Percentiles rank a stretch among this genome's conserved stretches.
phyloP scores from a whole-genome alignment of 2,113 vertebrate species.

The Hystrix brachyura region DNA sequence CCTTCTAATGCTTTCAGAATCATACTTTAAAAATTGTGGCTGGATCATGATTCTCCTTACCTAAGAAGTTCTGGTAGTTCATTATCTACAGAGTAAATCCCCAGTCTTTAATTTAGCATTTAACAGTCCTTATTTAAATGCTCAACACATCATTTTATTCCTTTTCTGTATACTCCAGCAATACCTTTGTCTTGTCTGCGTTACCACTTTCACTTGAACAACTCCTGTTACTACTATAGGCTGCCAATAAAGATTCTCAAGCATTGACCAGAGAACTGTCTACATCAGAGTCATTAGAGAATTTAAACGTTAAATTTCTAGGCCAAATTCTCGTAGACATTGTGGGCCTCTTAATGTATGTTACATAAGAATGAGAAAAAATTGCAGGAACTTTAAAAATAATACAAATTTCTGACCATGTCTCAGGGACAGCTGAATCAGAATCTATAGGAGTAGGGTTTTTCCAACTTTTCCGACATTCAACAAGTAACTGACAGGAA shows the following conservation, averaged over 20 bases:
- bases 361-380: conserved; percentile 1
- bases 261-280: not conserved
- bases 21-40: not conserved
- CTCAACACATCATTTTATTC: not conserved
- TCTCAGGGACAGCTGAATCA: not conserved
- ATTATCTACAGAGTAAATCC: conserved; percentile 24
- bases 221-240: not conserved
- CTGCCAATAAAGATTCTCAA: conserved; percentile 34
- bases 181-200: not conserved
- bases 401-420: not conserved
- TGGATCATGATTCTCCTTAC: conserved; percentile 9
- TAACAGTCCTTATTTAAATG: not conserved
- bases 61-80: conserved; percentile 19
- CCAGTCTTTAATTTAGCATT: not conserved
- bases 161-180: not conserved
- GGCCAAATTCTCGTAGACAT: not conserved
- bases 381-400: not conserved
- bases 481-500: not conserved
- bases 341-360: not conserved
- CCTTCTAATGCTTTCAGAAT: not conserved
- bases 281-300: conserved; percentile 21
- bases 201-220: not conserved
- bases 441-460: not conserved
- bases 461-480: conserved; percentile 1
- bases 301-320: conserved; percentile 12